These are phyloP conservation scores for Metridium senile DNA, from an alignment of 92 coral and sea anemone species.

Conservation along the genomic window DNA sequence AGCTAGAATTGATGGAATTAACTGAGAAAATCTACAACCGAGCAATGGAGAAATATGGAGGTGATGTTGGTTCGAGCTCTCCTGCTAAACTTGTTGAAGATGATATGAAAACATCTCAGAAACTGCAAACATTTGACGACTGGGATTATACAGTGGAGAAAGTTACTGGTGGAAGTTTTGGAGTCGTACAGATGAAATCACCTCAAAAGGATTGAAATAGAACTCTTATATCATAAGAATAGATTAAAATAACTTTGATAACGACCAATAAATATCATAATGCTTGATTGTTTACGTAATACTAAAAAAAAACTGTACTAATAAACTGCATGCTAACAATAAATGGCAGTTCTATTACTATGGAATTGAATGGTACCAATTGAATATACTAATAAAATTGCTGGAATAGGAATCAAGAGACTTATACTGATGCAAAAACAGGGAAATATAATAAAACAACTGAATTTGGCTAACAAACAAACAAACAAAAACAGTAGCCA, in stretches of 20 bases:
- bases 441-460: too few relatives aligned
- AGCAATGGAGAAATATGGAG: constrained; percentile 60
- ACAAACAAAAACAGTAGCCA: too few relatives aligned
- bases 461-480: too few relatives aligned
- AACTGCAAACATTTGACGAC: constrained; percentile 53
- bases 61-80: constrained; percentile 47
- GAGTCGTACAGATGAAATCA: constrained; percentile 56
- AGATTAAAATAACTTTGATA: too few relatives aligned
- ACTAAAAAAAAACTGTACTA: neutral
- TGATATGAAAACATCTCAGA: constrained; percentile 40
- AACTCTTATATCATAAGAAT: constrained; percentile 2
- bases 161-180: constrained; percentile 58
- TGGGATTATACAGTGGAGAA: constrained; percentile 73
- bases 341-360: too few relatives aligned
- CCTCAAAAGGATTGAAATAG: constrained; percentile 9
- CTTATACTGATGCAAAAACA: too few relatives aligned
- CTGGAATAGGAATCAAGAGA: too few relatives aligned
- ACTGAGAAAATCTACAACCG: constrained; percentile 61
- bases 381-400: too few relatives aligned
- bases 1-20: constrained; percentile 26
- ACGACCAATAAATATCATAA: neutral
- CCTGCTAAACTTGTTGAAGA: constrained; percentile 68
- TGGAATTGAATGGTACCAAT: too few relatives aligned
- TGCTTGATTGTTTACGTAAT: neutral
- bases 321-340: too few relatives aligned